Percentiles rank a stretch among this genome's conserved stretches.
Evolutionary conservation across 2,113 vertebrate species (phyloP).

Genomic region (Regulus satrapa): DNA sequence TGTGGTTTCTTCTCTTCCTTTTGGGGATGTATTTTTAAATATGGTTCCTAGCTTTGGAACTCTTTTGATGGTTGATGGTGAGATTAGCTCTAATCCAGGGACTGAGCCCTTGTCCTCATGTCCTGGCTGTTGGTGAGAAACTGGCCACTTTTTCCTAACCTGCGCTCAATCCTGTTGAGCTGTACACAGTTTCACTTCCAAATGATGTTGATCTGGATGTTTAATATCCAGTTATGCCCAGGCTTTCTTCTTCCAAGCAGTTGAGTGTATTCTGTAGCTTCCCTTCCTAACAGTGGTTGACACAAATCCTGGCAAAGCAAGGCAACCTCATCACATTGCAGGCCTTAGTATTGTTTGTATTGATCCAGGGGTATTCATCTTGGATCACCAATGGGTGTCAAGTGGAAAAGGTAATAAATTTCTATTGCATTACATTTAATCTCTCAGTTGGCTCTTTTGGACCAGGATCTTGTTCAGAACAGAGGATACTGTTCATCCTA

Average conservation of each 20-base stretch:
- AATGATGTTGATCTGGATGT: background rate
- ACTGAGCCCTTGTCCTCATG: background rate
- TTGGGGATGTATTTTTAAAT: background rate
- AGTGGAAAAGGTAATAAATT: background rate
- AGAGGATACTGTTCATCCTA: background rate
- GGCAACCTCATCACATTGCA: background rate
- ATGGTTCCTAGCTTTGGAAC: background rate
- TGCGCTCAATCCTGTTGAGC: background rate
- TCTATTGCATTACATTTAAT: background rate
- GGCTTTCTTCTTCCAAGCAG: background rate
- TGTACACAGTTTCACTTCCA: background rate
- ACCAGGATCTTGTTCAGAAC: constrained; percentile 34
- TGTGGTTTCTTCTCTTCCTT: background rate
- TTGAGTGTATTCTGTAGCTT: background rate
- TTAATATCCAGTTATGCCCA: background rate
- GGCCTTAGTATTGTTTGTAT: background rate
- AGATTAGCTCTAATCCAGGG: background rate
- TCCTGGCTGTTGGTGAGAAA: background rate
- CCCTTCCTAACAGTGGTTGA: background rate
- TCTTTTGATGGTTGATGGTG: background rate
- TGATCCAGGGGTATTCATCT: background rate
- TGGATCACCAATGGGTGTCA: background rate
- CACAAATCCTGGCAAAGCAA: background rate
- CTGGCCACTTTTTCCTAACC: background rate
- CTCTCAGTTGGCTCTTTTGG: background rate